These are phyloP conservation scores for Rhynchotus rufescens DNA, from an alignment of 2,797 vertebrate species.

Conservation along the genomic window DNA sequence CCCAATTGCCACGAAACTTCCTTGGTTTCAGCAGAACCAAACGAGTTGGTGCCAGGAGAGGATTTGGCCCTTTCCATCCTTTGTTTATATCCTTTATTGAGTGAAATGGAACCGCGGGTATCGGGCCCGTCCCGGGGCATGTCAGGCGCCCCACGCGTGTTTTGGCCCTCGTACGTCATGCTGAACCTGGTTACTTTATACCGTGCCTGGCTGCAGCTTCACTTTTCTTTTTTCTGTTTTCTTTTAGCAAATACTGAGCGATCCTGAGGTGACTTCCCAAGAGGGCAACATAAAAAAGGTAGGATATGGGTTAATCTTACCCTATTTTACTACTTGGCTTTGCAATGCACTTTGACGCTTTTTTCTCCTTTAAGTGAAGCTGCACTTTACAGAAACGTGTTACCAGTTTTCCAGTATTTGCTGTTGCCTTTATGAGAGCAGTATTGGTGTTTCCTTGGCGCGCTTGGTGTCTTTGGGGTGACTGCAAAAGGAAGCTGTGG, in stretches of 20 bases:
- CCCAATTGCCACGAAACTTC: not conserved
- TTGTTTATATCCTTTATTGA: not conserved
- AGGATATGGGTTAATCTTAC: conserved; percentile 53
- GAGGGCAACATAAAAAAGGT: conserved; percentile 95
- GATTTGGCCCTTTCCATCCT: not conserved
- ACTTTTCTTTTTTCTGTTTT: not conserved
- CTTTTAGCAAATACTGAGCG: conserved; percentile 88
- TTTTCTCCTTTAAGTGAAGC: not conserved
- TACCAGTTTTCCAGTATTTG: not conserved
- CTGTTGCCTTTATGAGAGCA: not conserved
- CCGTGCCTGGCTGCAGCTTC: not conserved
- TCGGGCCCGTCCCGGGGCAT: no score
- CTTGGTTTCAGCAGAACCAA: not conserved
- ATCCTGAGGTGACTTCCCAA: conserved; percentile 87
- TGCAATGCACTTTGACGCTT: rapidly evolving
- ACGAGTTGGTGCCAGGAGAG: no score
- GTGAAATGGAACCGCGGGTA: no score
- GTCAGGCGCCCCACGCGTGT: not conserved
- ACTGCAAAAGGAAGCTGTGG: no score
- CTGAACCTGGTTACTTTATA: not conserved
- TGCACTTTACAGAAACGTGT: rapidly evolving
- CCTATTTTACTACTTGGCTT: not conserved
- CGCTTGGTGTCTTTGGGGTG: not conserved
- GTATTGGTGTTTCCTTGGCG: not conserved
- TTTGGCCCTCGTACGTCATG: not conserved